Conservation (phyloP, 2,797 vertebrate genomes). For the Pygocentrus nattereri region DNA sequence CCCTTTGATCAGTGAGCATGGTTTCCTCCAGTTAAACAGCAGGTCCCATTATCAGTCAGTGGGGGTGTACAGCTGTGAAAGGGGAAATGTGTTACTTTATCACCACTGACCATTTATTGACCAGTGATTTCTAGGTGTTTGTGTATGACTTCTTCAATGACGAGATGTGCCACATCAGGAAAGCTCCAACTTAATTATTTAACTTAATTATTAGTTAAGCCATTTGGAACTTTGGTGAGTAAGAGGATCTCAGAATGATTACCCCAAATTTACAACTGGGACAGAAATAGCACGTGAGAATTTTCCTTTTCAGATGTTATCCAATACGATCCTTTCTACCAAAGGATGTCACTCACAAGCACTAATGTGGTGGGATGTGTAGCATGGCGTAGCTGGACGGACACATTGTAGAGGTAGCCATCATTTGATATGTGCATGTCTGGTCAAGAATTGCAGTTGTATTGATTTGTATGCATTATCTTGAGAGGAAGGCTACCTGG, state of each 20-base stretch:
- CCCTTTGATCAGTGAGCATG: constrained; percentile 52
- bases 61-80: constrained; percentile 30
- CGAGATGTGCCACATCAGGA: constrained; percentile 13
- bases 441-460: constrained; percentile 6
- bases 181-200: constrained; percentile 3
- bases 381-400: not conserved
- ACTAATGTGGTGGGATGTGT: constrained; percentile 6
- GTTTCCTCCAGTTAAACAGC: constrained; percentile 42
- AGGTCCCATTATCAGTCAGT: constrained; percentile 45
- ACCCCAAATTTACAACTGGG: constrained; percentile 17
- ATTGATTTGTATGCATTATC: constrained; percentile 49
- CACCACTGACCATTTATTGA: constrained; percentile 30
- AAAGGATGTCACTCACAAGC: not conserved
- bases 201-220: too few relatives aligned
- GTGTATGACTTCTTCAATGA: not conserved
- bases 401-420: constrained; percentile 20
- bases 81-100: constrained; percentile 39
- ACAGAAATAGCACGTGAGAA: constrained; percentile 37
- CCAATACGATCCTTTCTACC: not conserved
- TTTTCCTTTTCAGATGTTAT: constrained; percentile 22
- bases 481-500: constrained; percentile 32
- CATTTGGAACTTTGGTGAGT: constrained; percentile 19
- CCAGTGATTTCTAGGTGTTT: not conserved
- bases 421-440: constrained; percentile 4
- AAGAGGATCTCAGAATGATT: constrained; percentile 23